Evolutionary conservation across 2,888 invertebrate genomes (phyloP).

Genomic region (Apotomis capreana): DNA sequence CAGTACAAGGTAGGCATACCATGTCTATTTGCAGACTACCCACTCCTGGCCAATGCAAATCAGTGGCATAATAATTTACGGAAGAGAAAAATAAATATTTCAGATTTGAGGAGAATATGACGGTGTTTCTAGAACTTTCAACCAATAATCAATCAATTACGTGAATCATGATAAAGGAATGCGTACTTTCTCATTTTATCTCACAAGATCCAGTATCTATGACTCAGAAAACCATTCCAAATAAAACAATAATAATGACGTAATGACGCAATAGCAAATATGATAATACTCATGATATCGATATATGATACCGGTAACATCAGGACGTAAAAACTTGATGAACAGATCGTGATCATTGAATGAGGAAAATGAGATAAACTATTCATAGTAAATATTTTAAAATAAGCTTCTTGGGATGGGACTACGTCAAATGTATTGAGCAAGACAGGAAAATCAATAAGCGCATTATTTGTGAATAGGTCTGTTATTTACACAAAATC

Average conservation of each 20-base stretch:
- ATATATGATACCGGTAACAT: neutral
- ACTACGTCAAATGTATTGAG: conserved; percentile 1
- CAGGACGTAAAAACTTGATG: neutral
- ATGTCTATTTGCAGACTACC: no score
- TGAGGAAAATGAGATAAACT: conserved; percentile 1
- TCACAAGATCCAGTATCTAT: neutral
- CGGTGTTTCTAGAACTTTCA: neutral
- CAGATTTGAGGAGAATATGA: neutral
- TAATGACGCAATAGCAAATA: conserved; percentile 16
- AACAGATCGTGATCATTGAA: neutral
- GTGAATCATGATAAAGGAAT: conserved; percentile 1
- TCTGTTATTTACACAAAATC: conserved; percentile 3
- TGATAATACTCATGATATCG: neutral
- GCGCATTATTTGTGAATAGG: neutral
- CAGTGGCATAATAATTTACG: neutral
- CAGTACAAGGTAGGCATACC: no score
- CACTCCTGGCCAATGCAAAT: no score
- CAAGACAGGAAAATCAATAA: conserved; percentile 35
- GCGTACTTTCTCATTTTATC: conserved; percentile 2
- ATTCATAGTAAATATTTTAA: neutral
- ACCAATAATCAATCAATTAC: neutral
- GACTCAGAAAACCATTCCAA: conserved; percentile 9
- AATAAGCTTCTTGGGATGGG: neutral
- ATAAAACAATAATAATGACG: neutral
- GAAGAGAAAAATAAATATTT: neutral